These are phyloP conservation scores for Chironomus striatipennis DNA, from an alignment of 1,140 invertebrate species.

Conservation along the genomic window DNA sequence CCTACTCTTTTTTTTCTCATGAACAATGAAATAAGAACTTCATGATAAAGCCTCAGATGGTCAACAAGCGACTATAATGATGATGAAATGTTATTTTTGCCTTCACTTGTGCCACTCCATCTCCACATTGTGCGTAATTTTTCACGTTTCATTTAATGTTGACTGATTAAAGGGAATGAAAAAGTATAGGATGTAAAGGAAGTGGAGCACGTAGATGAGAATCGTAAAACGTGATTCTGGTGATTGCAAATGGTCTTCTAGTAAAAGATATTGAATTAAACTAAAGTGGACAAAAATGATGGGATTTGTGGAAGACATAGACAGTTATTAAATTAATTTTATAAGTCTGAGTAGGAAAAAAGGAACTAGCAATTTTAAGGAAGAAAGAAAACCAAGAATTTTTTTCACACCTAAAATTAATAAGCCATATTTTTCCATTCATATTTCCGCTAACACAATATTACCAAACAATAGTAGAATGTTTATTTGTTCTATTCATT, in stretches of 20 bases:
- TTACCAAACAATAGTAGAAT: background rate
- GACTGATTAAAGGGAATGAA: background rate
- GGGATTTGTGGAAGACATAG: too few relatives aligned
- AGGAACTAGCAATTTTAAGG: too few relatives aligned
- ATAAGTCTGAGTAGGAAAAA: too few relatives aligned
- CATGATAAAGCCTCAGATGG: conserved; percentile 1
- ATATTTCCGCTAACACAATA: background rate
- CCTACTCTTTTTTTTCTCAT: background rate
- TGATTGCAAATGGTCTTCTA: too few relatives aligned
- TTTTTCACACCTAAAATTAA: background rate
- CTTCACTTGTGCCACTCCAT: background rate
- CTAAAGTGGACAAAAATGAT: too few relatives aligned
- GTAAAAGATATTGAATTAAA: too few relatives aligned
- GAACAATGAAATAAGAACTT: background rate
- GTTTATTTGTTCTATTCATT: too few relatives aligned
- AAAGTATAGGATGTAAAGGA: background rate
- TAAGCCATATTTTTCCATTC: conserved; percentile 1
- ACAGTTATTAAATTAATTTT: too few relatives aligned
- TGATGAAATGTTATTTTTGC: background rate
- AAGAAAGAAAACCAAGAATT: too few relatives aligned
- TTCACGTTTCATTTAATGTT: conserved; percentile 8
- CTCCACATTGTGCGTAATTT: background rate
- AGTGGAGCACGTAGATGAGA: background rate
- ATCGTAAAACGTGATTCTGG: too few relatives aligned
- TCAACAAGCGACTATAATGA: background rate